A percentile compares a stretch with the other conserved stretches of the same genome.
phyloP scores from a whole-genome alignment of 1,140 invertebrate species.

The Drosophila elegans region DNA sequence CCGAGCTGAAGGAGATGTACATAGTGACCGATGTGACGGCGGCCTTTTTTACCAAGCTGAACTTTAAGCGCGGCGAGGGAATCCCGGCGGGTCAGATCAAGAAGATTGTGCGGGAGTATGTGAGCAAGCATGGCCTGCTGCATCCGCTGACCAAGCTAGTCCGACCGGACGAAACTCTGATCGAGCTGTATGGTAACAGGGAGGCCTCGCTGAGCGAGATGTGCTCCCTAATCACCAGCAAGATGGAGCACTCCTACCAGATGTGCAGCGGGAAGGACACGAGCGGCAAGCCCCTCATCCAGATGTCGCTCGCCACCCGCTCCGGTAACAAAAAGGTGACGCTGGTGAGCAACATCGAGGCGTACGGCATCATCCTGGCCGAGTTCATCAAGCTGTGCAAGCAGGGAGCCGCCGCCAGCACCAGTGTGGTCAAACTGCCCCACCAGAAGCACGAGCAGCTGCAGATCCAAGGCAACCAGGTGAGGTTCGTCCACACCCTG shows the following conservation, averaged over 20 bases:
- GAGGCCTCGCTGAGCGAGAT: conserved; percentile 90
- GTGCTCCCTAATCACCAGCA: conserved; percentile 88
- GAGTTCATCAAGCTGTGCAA: conserved; percentile 94
- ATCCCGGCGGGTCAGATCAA: conserved; percentile 89
- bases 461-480: conserved; percentile 96
- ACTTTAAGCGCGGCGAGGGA: conserved; percentile 90
- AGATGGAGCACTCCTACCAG: conserved; percentile 92
- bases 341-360: conserved; percentile 93
- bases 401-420: conserved; percentile 93
- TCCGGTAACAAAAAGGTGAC: conserved; percentile 97
- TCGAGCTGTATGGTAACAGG: conserved; percentile 73
- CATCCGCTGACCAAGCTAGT: conserved; percentile 85
- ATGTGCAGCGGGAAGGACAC: conserved; percentile 86
- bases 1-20: conserved; percentile 89
- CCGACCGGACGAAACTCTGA: conserved; percentile 81
- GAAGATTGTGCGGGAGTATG: conserved; percentile 90
- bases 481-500: conserved; percentile 90
- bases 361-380: conserved; percentile 92
- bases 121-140: conserved; percentile 90
- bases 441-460: conserved; percentile 92
- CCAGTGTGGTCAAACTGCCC: conserved; percentile 90
- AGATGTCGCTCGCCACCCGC: conserved; percentile 91
- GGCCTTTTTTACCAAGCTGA: conserved; percentile 80
- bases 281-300: conserved; percentile 92
- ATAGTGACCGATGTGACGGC: conserved; percentile 86